Evolutionary conservation across 1,140 invertebrate genomes (phyloP).

Genomic region (Macrostomum lignano): DNA sequence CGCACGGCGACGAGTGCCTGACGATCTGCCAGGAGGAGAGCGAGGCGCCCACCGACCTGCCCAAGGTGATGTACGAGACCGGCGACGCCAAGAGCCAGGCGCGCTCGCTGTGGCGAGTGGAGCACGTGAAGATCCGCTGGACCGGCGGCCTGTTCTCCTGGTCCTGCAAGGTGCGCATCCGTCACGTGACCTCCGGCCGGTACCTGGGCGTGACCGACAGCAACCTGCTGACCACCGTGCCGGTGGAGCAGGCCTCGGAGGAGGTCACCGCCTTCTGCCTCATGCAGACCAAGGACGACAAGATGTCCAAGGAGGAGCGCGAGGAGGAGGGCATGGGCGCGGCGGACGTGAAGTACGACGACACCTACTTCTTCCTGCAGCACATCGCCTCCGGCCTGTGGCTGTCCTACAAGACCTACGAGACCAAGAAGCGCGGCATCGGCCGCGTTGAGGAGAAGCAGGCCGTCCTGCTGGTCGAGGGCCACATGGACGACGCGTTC

Average conservation of each 20-base stretch:
- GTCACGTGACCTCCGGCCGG: slow-evolving; percentile 82
- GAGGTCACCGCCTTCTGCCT: slow-evolving; percentile 73
- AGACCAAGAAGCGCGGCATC: slow-evolving; percentile 93
- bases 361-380: slow-evolving; percentile 87
- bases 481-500: slow-evolving; percentile 97
- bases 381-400: slow-evolving; percentile 73
- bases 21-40: slow-evolving; percentile 31
- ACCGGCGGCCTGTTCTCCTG: slow-evolving; percentile 93
- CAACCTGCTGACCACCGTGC: slow-evolving; percentile 37
- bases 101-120: slow-evolving; percentile 76
- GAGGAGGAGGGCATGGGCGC: slow-evolving; percentile 87
- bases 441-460: slow-evolving; percentile 13
- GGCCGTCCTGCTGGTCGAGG: slow-evolving; percentile 84
- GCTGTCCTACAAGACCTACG: slow-evolving; percentile 88
- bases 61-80: slow-evolving; percentile 63
- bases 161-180: slow-evolving; percentile 79
- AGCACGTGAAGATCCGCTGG: slow-evolving; percentile 87
- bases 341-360: slow-evolving; percentile 89
- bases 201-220: slow-evolving; percentile 76
- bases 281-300: slow-evolving; percentile 44
- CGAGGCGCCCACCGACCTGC: slow-evolving; percentile 1
- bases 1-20: slow-evolving; percentile 93
- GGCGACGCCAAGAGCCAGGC: slow-evolving; percentile 90
- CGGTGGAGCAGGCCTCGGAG: slow-evolving; percentile 60
- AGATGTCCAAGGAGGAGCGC: slow-evolving; percentile 58